These are phyloP conservation scores for Heterodera filipjevi DNA, from an alignment of 2,888 invertebrate genomes.

Conservation along the genomic window DNA sequence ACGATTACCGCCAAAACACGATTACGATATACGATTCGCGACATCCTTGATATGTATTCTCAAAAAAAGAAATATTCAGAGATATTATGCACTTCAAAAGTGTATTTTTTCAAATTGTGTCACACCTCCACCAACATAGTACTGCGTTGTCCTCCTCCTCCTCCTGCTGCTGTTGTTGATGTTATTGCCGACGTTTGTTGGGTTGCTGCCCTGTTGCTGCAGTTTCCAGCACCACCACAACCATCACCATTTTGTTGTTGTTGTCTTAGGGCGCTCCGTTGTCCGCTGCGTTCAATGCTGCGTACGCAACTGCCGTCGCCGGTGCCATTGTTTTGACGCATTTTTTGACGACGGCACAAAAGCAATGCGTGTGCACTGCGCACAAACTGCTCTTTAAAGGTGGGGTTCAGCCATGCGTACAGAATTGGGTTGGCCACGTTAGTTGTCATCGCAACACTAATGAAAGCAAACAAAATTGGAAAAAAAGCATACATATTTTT, in stretches of 20 bases:
- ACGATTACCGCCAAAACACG: too few species aligned
- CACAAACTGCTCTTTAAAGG: slow-evolving; percentile 41
- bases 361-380: slow-evolving; percentile 10
- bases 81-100: too few species aligned
- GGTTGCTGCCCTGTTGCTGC: not conserved
- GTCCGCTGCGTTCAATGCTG: slow-evolving; percentile 1
- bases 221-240: too few species aligned
- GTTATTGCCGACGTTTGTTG: not conserved
- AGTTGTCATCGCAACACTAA: slow-evolving; percentile 50
- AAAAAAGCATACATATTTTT: too few species aligned
- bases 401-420: slow-evolving; percentile 53
- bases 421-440: slow-evolving; percentile 52
- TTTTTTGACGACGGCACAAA: not conserved
- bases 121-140: not conserved
- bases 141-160: slow-evolving; percentile 2
- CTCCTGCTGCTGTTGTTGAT: too few species aligned
- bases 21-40: too few species aligned
- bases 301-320: slow-evolving; percentile 13
- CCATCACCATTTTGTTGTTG: too few species aligned
- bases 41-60: too few species aligned
- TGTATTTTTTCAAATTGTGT: too few species aligned
- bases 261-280: not conserved
- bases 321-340: not conserved
- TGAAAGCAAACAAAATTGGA: too few species aligned
- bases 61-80: too few species aligned